Percentiles rank a stretch among this genome's conserved stretches.
These are phyloP conservation scores for Sandelia bainsii DNA, from an alignment of 2,797 vertebrate genomes.

Conservation along the genomic window DNA sequence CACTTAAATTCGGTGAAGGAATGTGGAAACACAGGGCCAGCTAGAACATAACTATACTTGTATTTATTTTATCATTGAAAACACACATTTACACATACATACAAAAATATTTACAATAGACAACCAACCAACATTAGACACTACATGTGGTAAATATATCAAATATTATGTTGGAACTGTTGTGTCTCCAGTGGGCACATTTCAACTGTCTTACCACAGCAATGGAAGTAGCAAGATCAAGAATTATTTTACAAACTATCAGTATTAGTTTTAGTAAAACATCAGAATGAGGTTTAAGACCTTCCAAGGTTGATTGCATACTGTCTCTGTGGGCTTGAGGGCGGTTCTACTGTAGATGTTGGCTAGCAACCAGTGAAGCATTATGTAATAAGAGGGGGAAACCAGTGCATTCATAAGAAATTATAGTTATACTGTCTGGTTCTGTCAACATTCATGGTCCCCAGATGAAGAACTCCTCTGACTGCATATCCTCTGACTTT, in stretches of 20 bases:
- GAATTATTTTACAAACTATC: too few relatives aligned
- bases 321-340: background rate
- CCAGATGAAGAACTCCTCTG: background rate
- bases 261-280: too few relatives aligned
- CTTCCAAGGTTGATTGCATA: too few relatives aligned
- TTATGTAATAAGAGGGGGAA: background rate
- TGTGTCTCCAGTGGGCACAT: background rate
- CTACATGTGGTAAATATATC: background rate
- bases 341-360: background rate
- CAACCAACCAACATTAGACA: background rate
- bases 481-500: background rate
- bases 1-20: background rate
- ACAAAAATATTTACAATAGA: background rate
- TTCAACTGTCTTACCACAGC: background rate
- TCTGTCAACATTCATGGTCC: too few relatives aligned
- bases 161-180: background rate
- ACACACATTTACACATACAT: background rate
- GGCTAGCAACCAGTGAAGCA: background rate
- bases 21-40: background rate
- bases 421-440: background rate
- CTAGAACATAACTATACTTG: background rate
- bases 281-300: too few relatives aligned
- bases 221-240: too few relatives aligned
- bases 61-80: background rate
- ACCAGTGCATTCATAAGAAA: slow-evolving; percentile 3